These are phyloP conservation scores for Drosophila kanapiae DNA, from an alignment of 1,140 invertebrate genomes.

Conservation along the genomic window DNA sequence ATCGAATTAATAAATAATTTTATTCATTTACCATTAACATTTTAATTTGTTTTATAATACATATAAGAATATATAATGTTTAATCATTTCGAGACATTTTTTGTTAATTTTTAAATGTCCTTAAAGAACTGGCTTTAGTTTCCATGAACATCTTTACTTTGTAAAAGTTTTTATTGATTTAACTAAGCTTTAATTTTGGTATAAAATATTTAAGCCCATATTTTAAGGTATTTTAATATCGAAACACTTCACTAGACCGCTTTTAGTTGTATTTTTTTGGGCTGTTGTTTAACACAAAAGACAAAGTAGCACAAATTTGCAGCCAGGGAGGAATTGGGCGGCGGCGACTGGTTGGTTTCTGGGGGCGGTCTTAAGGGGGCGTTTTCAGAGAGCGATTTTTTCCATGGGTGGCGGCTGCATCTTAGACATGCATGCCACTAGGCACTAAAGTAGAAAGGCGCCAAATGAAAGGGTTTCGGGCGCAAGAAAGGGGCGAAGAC, in stretches of 20 bases:
- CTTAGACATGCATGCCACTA: constrained; percentile 72
- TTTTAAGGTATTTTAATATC: constrained; percentile 2
- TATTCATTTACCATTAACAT: no score
- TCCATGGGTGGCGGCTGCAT: constrained; percentile 12
- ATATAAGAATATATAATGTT: no score
- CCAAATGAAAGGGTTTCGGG: constrained; percentile 68
- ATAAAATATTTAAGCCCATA: not conserved
- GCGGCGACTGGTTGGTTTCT: constrained; percentile 3
- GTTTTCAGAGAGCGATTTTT: not conserved
- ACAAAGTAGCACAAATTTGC: constrained; percentile 81
- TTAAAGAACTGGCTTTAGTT: no score
- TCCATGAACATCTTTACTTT: no score
- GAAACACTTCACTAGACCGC: no score
- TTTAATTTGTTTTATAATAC: no score
- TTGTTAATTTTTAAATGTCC: no score
- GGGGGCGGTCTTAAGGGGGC: not conserved
- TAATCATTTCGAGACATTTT: no score
- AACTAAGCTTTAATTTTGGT: not conserved
- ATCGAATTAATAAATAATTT: no score
- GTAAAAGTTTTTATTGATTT: no score
- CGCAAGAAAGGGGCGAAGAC: constrained; percentile 11
- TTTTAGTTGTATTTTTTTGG: constrained; percentile 19
- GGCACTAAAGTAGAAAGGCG: constrained; percentile 71
- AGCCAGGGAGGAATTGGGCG: constrained; percentile 25
- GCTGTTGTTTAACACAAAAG: constrained; percentile 76